Percentiles rank a stretch among this genome's conserved stretches.
Evolutionary conservation across 2,888 invertebrate species (phyloP).

Genomic region (Ormyrus pomaceus): DNA sequence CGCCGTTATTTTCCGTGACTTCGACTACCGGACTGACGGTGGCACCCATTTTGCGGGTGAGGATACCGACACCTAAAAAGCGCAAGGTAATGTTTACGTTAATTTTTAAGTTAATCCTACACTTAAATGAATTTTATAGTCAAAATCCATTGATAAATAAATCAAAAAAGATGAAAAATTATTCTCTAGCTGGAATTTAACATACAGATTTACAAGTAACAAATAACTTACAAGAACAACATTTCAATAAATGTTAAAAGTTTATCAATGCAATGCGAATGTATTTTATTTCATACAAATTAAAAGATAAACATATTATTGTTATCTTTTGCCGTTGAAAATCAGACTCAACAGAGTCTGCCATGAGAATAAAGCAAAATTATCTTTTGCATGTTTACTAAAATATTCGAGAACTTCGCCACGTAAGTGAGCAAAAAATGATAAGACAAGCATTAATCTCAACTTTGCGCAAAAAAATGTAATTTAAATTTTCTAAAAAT

Average conservation of each 20-base stretch:
- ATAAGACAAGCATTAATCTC: background rate
- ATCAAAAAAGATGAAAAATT: background rate
- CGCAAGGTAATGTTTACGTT: background rate
- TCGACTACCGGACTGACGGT: constrained; percentile 90
- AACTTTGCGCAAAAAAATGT: too few species aligned
- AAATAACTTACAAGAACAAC: background rate
- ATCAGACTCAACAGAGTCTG: too few species aligned
- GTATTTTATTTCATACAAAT: too few species aligned
- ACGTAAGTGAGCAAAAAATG: background rate
- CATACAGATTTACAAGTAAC: background rate
- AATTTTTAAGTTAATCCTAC: background rate
- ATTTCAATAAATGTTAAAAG: background rate
- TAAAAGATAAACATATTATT: too few species aligned
- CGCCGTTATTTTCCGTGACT: constrained; percentile 85
- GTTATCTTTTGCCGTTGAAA: too few species aligned
- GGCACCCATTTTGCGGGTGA: constrained; percentile 92
- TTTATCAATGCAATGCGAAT: too few species aligned
- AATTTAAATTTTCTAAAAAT: too few species aligned
- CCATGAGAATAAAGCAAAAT: too few species aligned
- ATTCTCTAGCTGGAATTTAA: background rate
- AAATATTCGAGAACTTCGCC: background rate
- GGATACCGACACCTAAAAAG: constrained; percentile 87
- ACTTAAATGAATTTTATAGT: background rate
- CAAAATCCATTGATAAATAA: background rate
- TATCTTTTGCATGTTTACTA: background rate